phyloP scores from a whole-genome alignment of 2,113 vertebrate species.

The Tragulus kanchil region DNA sequence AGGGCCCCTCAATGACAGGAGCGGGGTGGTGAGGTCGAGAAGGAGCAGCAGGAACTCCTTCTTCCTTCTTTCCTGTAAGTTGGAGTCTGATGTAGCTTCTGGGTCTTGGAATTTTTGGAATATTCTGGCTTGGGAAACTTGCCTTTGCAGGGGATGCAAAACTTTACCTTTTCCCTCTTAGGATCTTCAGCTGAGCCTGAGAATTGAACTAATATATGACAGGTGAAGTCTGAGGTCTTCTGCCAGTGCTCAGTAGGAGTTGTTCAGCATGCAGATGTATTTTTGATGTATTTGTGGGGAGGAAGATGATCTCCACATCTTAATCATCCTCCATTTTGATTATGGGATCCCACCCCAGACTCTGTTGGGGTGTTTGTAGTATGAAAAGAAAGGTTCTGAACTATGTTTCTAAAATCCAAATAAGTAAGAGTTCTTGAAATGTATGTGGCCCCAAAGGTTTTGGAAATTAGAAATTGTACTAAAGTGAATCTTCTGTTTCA shows the following conservation, averaged over 20 bases:
- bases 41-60: background rate
- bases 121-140: conserved; percentile 10
- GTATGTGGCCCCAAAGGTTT: background rate
- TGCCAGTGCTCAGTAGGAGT: background rate
- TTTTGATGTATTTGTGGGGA: background rate
- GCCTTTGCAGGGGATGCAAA: background rate
- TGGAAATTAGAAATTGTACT: background rate
- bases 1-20: background rate
- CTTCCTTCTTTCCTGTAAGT: background rate
- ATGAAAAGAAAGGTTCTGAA: background rate
- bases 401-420: background rate
- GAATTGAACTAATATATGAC: background rate
- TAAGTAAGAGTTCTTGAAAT: background rate
- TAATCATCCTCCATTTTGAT: background rate
- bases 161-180: background rate
- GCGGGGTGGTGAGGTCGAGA: background rate
- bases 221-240: background rate
- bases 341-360: background rate
- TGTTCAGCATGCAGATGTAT: background rate
- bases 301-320: background rate
- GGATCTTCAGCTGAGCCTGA: background rate
- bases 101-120: background rate
- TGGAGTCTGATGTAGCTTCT: background rate
- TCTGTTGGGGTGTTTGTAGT: background rate
- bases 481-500: background rate